A percentile compares a stretch with the other conserved stretches of the same genome.
Conservation (phyloP, 2,797 vertebrate species). For the Crossoptilon crossoptilon region DNA sequence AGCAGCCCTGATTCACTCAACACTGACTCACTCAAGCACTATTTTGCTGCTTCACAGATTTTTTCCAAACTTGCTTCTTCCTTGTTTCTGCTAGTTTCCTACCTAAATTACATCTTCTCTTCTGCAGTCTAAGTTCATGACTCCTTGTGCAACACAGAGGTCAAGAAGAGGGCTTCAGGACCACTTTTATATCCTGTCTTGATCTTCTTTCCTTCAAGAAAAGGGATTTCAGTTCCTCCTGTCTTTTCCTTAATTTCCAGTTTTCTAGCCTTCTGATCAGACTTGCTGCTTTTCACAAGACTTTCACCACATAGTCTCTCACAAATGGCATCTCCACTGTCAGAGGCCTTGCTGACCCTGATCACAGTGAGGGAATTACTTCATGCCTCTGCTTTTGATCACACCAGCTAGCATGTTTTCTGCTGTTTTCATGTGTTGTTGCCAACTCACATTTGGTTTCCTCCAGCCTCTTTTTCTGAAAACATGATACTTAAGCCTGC, state of each 20-base stretch:
- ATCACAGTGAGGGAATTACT: not conserved
- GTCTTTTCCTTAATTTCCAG: not conserved
- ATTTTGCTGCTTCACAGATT: not conserved
- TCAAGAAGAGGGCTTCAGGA: not conserved
- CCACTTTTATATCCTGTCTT: not conserved
- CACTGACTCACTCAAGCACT: not conserved
- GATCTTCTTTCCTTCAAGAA: not conserved
- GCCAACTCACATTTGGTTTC: not conserved
- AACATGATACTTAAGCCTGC: not conserved
- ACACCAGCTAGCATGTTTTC: not conserved
- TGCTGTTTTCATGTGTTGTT: not conserved
- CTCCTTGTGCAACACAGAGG: not conserved
- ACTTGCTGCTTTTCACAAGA: fast-evolving
- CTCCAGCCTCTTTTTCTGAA: not conserved
- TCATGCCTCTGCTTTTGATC: not conserved
- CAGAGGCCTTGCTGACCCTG: not conserved
- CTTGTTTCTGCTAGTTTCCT: not conserved
- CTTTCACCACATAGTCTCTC: not conserved
- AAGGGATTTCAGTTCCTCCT: not conserved
- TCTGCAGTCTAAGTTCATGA: not conserved
- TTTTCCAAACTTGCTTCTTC: not conserved
- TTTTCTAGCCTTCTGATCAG: not conserved
- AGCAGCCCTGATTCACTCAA: slow-evolving; percentile 9
- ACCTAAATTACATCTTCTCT: not conserved
- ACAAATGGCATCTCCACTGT: fast-evolving